Base-by-base conservation (phyloP, 2,888 invertebrate genomes). In the Cylloceria caligata region DNA sequence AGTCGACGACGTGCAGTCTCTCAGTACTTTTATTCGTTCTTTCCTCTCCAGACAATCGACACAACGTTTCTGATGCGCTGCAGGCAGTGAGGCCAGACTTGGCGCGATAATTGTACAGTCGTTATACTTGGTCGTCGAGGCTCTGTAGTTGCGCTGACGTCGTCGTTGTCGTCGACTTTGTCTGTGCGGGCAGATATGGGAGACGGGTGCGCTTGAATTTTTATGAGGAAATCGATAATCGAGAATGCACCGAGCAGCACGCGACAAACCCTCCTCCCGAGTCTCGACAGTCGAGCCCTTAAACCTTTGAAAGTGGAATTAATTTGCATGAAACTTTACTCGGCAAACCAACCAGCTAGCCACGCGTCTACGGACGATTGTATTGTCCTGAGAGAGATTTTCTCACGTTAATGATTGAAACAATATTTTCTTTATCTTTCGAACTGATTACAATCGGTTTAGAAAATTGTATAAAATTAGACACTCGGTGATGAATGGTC, bases 31-130 rank as follows among this genome's bases (percentile, higher is more conserved):
- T 74, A 75, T 83, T 81, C 84, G 77, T 68, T 83, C 77, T 67
- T 79, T 81, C 62, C 55, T 73, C 81, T 64, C 67, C 81, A 81
- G 84, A 85, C 85, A 81, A 84, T 84, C 81, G 85, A 67, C 68
- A 30, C 72, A 21, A 76, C 60, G 21, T 77, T 81, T 68, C 60
- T 52, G 55, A 49, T 69, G 34, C 45, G 45, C 67, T 75, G 30
- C 39, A 34, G 49, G 55, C 64, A 27, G 57, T 42, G 77, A 71
- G 52, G 21, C 47, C 73, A 77, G 73, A 74, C 47, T 60, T 19
- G 67, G 57, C 16, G 69, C 65, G 71, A 67, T 81, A 81, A 81
- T 82, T 78, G 81, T 82, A 78, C 74, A 69, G 69, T 82, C 81
- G 78, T 78, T 82, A 78, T 78, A 60, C 47, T 75, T 34, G 49